A percentile compares a stretch with the other conserved stretches of the same genome.
phyloP scores from a whole-genome alignment of 2,113 vertebrate genomes.

The Microcebus ravelobensis region DNA sequence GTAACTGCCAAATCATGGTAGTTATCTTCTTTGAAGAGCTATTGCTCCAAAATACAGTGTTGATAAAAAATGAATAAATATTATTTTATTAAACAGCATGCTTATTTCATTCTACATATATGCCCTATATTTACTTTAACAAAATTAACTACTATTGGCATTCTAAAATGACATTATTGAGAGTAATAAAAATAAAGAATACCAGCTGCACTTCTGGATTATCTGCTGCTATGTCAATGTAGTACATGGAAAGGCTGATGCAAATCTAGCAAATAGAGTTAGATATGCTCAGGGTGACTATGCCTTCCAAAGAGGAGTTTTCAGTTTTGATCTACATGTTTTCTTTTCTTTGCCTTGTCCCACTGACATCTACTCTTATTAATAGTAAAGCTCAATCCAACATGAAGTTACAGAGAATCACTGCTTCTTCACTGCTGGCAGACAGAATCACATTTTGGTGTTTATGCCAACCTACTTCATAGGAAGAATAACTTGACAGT shows the following conservation, averaged over 20 bases:
- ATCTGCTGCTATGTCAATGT: neutral
- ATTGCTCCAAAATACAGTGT: neutral
- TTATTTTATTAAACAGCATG: neutral
- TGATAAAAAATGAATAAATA: constrained; percentile 45
- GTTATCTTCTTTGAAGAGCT: constrained; percentile 27
- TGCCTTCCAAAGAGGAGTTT: neutral
- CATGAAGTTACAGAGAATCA: neutral
- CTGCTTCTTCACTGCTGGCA: neutral
- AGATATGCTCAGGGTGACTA: neutral
- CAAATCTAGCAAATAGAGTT: neutral
- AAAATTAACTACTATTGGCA: constrained; percentile 1
- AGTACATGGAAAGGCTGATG: neutral
- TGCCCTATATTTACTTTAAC: constrained; percentile 30
- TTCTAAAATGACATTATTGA: neutral
- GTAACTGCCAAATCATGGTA: constrained; percentile 33
- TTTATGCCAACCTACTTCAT: neutral
- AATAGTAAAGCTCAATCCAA: neutral
- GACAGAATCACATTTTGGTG: neutral
- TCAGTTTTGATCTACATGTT: neutral
- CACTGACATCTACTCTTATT: neutral
- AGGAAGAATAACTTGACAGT: neutral
- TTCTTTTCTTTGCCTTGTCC: neutral
- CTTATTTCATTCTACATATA: constrained; percentile 17
- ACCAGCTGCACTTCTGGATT: neutral
- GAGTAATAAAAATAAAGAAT: neutral